Percentiles rank a stretch among this genome's conserved stretches.
These are phyloP conservation scores for Saccopteryx leptura DNA, from an alignment of 2,113 vertebrate species.

Conservation along the genomic window DNA sequence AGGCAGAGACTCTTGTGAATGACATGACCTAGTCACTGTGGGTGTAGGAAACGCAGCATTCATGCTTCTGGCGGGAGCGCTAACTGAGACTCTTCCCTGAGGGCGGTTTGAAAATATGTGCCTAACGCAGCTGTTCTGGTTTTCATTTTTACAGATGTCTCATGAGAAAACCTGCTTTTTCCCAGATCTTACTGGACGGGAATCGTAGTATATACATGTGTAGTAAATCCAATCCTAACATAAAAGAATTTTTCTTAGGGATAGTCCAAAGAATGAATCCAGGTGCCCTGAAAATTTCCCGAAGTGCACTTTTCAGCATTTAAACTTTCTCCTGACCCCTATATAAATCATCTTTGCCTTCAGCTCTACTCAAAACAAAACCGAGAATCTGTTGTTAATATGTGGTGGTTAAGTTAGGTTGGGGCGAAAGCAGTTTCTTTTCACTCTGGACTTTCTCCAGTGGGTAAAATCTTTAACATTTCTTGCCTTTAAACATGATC, in stretches of 20 bases:
- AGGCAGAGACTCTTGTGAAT: background rate
- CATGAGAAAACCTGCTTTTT: slow-evolving; percentile 76
- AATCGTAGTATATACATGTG: slow-evolving; percentile 29
- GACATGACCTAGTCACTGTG: too few relatives aligned
- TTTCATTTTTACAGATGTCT: slow-evolving; percentile 74
- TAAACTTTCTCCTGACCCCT: slow-evolving; percentile 61
- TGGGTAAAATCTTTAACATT: background rate
- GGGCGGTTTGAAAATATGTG: slow-evolving; percentile 57
- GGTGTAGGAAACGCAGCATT: rapidly evolving
- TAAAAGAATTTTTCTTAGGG: slow-evolving; percentile 65
- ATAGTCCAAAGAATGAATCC: slow-evolving; percentile 63
- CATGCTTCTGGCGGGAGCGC: background rate
- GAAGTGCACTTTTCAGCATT: slow-evolving; percentile 65
- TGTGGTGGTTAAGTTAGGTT: background rate
- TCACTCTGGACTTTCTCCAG: background rate
- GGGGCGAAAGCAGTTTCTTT: background rate
- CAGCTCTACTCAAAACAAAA: slow-evolving; percentile 55
- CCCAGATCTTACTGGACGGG: slow-evolving; percentile 76
- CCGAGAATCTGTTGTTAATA: background rate
- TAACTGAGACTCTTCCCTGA: background rate
- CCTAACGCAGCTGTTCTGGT: slow-evolving; percentile 48
- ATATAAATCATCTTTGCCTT: slow-evolving; percentile 66
- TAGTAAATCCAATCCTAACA: slow-evolving; percentile 59
- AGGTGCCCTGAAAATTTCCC: slow-evolving; percentile 63
- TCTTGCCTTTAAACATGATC: background rate